Evolutionary conservation across 2,888 invertebrate species (phyloP), one percentile per base, ranked within the genome.

Genomic region (Erebia palarica): DNA sequence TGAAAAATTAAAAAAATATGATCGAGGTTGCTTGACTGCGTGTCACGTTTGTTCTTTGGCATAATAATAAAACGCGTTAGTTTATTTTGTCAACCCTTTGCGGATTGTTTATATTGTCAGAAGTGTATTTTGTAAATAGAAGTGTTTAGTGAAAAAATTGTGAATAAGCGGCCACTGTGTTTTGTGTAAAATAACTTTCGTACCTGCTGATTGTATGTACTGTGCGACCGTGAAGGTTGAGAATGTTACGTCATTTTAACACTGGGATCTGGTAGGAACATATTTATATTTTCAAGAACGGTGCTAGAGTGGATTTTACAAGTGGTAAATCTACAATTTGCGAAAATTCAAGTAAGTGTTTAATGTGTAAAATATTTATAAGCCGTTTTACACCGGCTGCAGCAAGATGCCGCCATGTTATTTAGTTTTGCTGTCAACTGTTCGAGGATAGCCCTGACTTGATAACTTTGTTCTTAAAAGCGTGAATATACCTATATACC

Each of bases 171-270:
- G 77, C 73, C 74, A 71, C 72, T 73, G 77, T 75, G 71, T 77
- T 78, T 76, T 70, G 77, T 78, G 73, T 76, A 80, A 78, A 80
- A 80, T 81, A 83, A 77, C 80, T 83, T 82, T 87, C 83, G 81
- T 85, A 84, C 83, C 78, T 86, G 83, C 81, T 84, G 83, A 83
- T 79, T 82, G 27, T 89, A 86, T 82, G 57, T 89, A 86, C 87
- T 88, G 87, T 88, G 91, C 92, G 92, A 90, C 91, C 91, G 92
- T 93, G 93, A 93, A 93, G 92, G 92, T 92, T 93, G 91, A 92
- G 91, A 90, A 89, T 92, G 93, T 93, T 93, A 93, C 93, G 93
- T 93, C 93, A 93, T 91, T 92, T 92, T 86, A 86, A 84, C 84
- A 87, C 84, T 87, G 86, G 87, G 91, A 89, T 86, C 88, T 91